These are phyloP conservation scores for Dinothrombium tinctorium DNA, from an alignment of 1,140 invertebrate genomes.

Conservation along the genomic window DNA sequence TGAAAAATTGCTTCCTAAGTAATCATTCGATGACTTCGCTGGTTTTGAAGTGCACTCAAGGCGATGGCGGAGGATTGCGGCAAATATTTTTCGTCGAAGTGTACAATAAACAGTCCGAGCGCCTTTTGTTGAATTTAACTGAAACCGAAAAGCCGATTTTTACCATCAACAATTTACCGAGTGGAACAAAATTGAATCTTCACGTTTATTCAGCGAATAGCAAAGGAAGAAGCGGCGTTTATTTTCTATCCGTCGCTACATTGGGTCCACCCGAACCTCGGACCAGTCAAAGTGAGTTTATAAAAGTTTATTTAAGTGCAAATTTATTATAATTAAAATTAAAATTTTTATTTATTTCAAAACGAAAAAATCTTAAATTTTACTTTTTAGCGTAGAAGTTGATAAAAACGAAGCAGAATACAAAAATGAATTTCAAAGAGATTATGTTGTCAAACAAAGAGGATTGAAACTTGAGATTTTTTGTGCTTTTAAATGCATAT, in stretches of 20 bases:
- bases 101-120: slow-evolving; percentile 25
- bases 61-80: slow-evolving; percentile 49
- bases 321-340: too few species aligned
- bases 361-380: too few species aligned
- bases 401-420: too few species aligned
- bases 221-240: slow-evolving; percentile 28
- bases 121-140: slow-evolving; percentile 11
- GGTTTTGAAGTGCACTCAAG: slow-evolving; percentile 43
- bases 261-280: slow-evolving; percentile 48
- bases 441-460: too few species aligned
- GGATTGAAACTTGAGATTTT: too few species aligned
- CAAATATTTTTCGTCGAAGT: slow-evolving; percentile 62
- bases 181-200: slow-evolving; percentile 15
- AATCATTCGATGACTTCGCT: slow-evolving; percentile 58
- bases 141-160: slow-evolving; percentile 17
- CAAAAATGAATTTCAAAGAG: too few species aligned
- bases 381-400: too few species aligned
- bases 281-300: not conserved
- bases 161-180: slow-evolving; percentile 12
- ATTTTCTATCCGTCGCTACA: slow-evolving; percentile 55
- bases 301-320: too few species aligned
- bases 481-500: too few species aligned
- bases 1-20: slow-evolving; percentile 55
- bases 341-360: too few species aligned
- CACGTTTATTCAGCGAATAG: slow-evolving; percentile 14